These are phyloP conservation scores for Poeciliopsis gracilis DNA, from an alignment of 2,797 vertebrate species.

Conservation along the genomic window DNA sequence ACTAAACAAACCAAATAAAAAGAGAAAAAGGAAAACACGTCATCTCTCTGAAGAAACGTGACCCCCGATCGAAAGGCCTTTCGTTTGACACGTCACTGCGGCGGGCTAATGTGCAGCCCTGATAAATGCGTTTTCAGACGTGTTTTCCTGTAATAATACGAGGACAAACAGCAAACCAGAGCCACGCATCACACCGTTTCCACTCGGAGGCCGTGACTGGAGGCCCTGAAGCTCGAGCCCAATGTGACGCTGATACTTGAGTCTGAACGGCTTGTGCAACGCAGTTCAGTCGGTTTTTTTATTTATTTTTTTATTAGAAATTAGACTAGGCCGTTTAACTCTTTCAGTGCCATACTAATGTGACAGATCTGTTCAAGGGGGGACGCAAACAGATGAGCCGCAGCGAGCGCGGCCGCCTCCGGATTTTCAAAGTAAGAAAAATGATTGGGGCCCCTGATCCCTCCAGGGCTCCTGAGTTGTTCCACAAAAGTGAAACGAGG, in stretches of 20 bases:
- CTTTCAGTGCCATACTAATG: slow-evolving; percentile 12
- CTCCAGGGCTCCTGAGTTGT: slow-evolving; percentile 22
- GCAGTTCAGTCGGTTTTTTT: slow-evolving; percentile 39
- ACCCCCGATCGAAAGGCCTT: slow-evolving; percentile 7
- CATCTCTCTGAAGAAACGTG: slow-evolving; percentile 16
- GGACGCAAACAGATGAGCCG: slow-evolving; percentile 30
- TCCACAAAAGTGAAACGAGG: slow-evolving; percentile 31
- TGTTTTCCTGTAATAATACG: slow-evolving; percentile 56
- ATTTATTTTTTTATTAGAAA: background rate
- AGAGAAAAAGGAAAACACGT: background rate
- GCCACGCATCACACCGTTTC: slow-evolving; percentile 53
- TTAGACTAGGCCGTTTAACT: slow-evolving; percentile 38
- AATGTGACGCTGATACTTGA: slow-evolving; percentile 63
- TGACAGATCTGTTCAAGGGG: slow-evolving; percentile 44
- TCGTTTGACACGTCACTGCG: slow-evolving; percentile 29
- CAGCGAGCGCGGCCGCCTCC: slow-evolving; percentile 48
- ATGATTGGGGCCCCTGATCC: slow-evolving; percentile 27
- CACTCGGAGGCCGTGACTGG: slow-evolving; percentile 42
- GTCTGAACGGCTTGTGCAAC: slow-evolving; percentile 57
- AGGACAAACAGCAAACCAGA: slow-evolving; percentile 40
- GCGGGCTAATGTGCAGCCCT: slow-evolving; percentile 36
- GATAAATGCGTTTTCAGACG: slow-evolving; percentile 55
- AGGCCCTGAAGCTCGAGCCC: slow-evolving; percentile 48
- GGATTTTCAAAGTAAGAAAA: slow-evolving; percentile 17
- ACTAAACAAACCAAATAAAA: background rate